Base-by-base conservation (phyloP, 2,113 vertebrate species). In the Lophius piscatorius region DNA sequence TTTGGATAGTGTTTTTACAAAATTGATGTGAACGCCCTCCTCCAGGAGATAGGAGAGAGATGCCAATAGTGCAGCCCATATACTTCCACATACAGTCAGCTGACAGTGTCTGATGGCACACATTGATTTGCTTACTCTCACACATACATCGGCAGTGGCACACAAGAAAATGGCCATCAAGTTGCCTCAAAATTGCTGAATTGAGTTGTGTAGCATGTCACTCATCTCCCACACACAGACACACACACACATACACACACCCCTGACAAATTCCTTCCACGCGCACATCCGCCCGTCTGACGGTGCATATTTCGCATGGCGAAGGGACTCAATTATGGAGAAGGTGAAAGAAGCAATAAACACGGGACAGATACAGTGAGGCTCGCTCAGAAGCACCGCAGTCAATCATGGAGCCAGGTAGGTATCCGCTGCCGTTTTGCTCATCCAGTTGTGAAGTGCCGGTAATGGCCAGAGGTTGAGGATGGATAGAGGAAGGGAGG, bases 331-430 rank as follows among this genome's bases (percentile, higher is more conserved):
- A 80, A 88, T 89, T 89, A 87, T 47, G 54, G 74, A 11, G 81
- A 88, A 89, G 85, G 85, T 85, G 85, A 85, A 87, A 81, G 77
- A 81, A 80, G 82, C 82, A 70, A 84, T 86, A 87, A 87, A 88
- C 76, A 75, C 22, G 22, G 67, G 52, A 31, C 49, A 63, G 82
- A 86, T 84, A 79, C 76, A 80, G 74, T 34, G 69, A 63, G 58
- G 71, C 74, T 42, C 56, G 48, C 74, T 81, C 83, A 44, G 82
- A 74, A 41, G 66, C 55, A 21, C 59, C n/a, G 70, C 74, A 74
- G 83, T 87, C 85, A 76, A 82, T 89, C 83, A 87, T 54, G 39
- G 55, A 71, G 66, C 69, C 64, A 78, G 80, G 69, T 79, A 74
- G 76, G 76, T 64, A 73, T 63, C 79, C n/a, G n/a, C 68, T 28